Conservation (phyloP, 2,113 vertebrate genomes). For the Indicator maculatus region DNA sequence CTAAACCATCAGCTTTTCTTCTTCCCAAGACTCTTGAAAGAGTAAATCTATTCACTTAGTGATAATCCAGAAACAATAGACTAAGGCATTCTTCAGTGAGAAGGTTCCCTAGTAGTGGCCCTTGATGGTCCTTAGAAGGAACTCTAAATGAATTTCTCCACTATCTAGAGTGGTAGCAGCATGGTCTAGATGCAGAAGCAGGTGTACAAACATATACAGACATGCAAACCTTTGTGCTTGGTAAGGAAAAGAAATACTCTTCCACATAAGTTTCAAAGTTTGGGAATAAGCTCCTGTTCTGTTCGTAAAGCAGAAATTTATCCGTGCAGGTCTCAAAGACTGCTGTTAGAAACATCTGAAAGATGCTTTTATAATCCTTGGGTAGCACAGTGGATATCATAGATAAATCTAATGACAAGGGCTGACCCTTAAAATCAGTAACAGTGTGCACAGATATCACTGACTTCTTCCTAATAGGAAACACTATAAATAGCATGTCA, state of each 20-base stretch:
- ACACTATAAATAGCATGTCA: not conserved
- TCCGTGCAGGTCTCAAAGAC: not conserved
- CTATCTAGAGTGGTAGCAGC: not conserved
- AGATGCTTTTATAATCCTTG: not conserved
- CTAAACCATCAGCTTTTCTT: not conserved
- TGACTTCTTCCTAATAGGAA: not conserved
- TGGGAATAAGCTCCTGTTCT: not conserved
- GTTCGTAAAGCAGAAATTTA: not conserved
- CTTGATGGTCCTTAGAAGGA: not conserved
- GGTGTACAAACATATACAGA: not conserved
- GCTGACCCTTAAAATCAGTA: not conserved
- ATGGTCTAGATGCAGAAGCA: not conserved
- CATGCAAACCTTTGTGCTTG: not conserved
- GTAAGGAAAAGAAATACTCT: not conserved
- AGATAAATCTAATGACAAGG: not conserved
- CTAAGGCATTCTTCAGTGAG: not conserved
- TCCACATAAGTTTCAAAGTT: not conserved
- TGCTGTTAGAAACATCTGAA: not conserved
- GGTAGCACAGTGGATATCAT: not conserved
- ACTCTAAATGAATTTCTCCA: not conserved
- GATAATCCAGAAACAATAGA: not conserved
- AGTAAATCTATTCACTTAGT: not conserved
- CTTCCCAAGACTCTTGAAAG: not conserved
- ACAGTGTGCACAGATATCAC: not conserved
- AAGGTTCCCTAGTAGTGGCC: not conserved